These are phyloP conservation scores for Microctenopoma stevenorrisi DNA, from an alignment of 2,797 vertebrate genomes.

Conservation along the genomic window DNA sequence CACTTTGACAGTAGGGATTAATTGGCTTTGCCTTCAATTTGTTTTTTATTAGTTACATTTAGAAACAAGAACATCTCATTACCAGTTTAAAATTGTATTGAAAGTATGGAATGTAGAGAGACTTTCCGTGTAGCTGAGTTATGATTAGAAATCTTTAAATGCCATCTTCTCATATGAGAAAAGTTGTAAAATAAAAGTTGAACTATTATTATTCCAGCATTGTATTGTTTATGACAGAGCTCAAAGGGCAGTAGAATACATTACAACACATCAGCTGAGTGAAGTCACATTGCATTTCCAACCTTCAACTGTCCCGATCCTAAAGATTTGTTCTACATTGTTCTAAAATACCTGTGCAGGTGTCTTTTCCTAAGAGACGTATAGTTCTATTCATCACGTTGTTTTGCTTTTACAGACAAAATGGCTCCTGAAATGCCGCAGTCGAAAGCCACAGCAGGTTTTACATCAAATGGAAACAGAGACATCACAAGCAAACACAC, in stretches of 20 bases:
- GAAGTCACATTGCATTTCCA: slow-evolving; percentile 3
- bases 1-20: not conserved
- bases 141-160: not conserved
- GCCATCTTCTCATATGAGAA: not conserved
- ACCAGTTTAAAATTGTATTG: not conserved
- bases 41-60: accelerated
- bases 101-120: not conserved
- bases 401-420: slow-evolving; percentile 23
- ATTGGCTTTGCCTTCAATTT: not conserved
- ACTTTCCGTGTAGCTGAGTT: not conserved
- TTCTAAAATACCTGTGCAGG: not conserved
- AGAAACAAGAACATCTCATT: not conserved
- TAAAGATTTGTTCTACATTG: not conserved
- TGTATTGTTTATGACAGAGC: slow-evolving; percentile 18
- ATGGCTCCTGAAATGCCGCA: slow-evolving; percentile 14
- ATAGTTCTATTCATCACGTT: not conserved
- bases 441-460: not conserved
- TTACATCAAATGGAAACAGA: not conserved
- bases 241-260: slow-evolving; percentile 31
- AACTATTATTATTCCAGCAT: not conserved
- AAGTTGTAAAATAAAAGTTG: slow-evolving; percentile 13
- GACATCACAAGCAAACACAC: not conserved
- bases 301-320: not conserved
- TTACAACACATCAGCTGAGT: slow-evolving; percentile 10
- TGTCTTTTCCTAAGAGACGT: not conserved